phyloP scores from a whole-genome alignment of 2,797 vertebrate species.

The Pipistrellus kuhlii region DNA sequence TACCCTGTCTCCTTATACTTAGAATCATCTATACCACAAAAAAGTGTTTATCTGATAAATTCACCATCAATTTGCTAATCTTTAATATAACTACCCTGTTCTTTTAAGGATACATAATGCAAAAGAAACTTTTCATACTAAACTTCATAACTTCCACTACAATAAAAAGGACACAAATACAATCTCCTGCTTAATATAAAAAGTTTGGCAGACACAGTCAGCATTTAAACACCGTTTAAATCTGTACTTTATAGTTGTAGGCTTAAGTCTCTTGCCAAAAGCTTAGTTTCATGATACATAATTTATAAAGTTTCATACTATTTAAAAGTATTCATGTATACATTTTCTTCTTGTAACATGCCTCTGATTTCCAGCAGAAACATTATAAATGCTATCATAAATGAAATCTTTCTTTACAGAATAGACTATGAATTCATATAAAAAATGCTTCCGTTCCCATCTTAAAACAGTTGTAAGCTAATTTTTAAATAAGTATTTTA shows the following conservation, averaged over 20 bases:
- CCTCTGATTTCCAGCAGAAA: conserved; percentile 84
- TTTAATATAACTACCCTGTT: conserved; percentile 84
- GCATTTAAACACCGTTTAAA: conserved; percentile 79
- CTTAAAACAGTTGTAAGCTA: conserved; percentile 83
- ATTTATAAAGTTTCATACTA: conserved; percentile 80
- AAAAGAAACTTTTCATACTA: conserved; percentile 64
- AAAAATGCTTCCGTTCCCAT: conserved; percentile 83
- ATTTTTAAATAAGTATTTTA: conserved; percentile 76
- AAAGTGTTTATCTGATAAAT: conserved; percentile 78
- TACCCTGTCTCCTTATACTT: conserved; percentile 87
- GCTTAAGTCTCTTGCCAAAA: conserved; percentile 85
- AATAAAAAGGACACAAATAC: conserved; percentile 82
- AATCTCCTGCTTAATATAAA: conserved; percentile 78
- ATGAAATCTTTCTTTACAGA: conserved; percentile 81
- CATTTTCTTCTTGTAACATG: conserved; percentile 67
- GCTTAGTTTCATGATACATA: conserved; percentile 80
- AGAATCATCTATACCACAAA: conserved; percentile 75
- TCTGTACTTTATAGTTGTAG: conserved; percentile 80
- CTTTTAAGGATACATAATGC: conserved; percentile 75
- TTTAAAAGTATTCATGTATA: conserved; percentile 82
- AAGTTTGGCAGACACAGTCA: conserved; percentile 84
- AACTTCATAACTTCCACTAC: conserved; percentile 72
- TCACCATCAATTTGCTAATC: conserved; percentile 78
- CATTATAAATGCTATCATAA: conserved; percentile 79
- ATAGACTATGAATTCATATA: conserved; percentile 82